Conservation (phyloP, 2,113 vertebrate species). For the Rhinoptilus africanus region DNA sequence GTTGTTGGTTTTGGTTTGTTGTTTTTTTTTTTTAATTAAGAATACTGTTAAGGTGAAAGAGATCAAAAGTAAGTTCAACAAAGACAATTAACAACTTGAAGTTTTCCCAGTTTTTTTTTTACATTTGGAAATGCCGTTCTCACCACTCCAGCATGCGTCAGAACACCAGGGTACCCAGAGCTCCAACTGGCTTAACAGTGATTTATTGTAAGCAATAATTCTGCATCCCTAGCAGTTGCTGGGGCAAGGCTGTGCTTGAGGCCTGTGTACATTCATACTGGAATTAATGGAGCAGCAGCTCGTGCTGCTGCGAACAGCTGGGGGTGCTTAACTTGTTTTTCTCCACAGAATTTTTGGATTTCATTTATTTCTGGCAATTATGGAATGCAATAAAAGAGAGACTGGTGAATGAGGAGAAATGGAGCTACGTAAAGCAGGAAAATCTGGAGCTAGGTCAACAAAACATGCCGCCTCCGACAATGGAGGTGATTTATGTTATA, state of each 20-base stretch:
- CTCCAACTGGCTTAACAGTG: background rate
- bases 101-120: background rate
- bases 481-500: background rate
- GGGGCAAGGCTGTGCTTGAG: conserved; percentile 8
- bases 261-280: background rate
- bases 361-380: background rate
- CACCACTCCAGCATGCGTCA: background rate
- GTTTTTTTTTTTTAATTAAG: background rate
- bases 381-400: background rate
- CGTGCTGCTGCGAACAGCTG: conserved; percentile 22
- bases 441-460: background rate
- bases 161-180: background rate
- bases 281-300: conserved; percentile 53
- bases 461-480: background rate
- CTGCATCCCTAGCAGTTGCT: background rate
- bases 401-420: background rate
- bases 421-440: background rate
- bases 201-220: conserved; percentile 24
- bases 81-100: background rate
- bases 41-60: background rate
- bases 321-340: conserved; percentile 36
- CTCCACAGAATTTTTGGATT: conserved; percentile 12
- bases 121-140: background rate
- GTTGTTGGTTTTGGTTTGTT: no score
- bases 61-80: background rate